These are phyloP conservation scores for Bombus balteatus DNA, from an alignment of 1,140 invertebrate species.

Conservation along the genomic window DNA sequence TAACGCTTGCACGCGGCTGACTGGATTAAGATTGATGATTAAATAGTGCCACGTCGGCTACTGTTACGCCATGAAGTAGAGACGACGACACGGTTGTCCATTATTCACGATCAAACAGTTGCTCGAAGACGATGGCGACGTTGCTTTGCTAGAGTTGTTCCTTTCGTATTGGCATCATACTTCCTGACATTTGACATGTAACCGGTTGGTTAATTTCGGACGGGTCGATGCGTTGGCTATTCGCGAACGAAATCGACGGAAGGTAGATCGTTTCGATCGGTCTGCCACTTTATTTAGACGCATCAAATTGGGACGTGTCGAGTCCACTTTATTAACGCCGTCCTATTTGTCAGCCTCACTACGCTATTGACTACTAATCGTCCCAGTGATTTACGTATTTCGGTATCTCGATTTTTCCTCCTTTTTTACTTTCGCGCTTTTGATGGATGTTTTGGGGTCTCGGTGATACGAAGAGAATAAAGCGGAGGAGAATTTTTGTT, in stretches of 20 bases:
- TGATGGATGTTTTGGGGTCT: background rate
- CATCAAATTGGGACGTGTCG: constrained; percentile 4
- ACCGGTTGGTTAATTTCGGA: constrained; percentile 46
- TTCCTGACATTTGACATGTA: constrained; percentile 48
- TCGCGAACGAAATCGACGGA: constrained; percentile 25
- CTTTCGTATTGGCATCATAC: constrained; percentile 1
- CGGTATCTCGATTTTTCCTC: background rate
- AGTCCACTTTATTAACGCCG: background rate
- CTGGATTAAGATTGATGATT: constrained; percentile 47
- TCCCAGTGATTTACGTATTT: background rate
- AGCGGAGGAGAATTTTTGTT: background rate
- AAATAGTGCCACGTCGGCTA: constrained; percentile 17
- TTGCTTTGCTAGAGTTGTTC: background rate
- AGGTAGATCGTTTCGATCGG: constrained; percentile 2
- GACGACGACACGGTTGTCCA: background rate
- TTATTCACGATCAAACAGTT: constrained; percentile 25
- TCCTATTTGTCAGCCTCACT: background rate
- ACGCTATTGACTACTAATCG: background rate
- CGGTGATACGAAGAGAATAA: background rate
- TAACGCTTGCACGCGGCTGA: background rate
- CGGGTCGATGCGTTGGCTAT: constrained; percentile 31
- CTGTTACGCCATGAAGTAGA: constrained; percentile 11
- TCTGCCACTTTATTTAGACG: constrained; percentile 22
- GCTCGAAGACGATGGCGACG: background rate
- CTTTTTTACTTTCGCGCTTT: background rate